Base-by-base conservation (phyloP, 2,113 vertebrate species). In the Notothenia rossii region DNA sequence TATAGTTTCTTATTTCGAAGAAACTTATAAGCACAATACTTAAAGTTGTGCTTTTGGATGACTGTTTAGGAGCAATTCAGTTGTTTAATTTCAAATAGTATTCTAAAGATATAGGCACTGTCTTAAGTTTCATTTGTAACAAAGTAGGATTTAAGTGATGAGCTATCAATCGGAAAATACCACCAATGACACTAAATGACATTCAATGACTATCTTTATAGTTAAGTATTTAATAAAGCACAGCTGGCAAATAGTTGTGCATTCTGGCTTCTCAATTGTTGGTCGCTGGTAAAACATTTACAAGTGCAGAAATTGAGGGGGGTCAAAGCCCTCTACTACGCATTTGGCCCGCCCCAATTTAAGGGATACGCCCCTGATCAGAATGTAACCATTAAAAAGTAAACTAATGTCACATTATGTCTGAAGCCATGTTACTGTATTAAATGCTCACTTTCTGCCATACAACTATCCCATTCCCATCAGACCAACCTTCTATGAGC, bases 401-500 rank as follows among this genome's bases (percentile, higher is more conserved):
- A 11, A 12, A 20, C 4, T 8, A 15, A 14, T 0, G 12, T 4
- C 0, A 15, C 17, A 36, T 18, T n/a, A 49, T 7, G 9, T 36
- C 8, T 48, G 12, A 14, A 17, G 4, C 8, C 10, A 1, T 54
- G 14, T 29, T 10, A 6, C 11, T 33, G 20, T 15, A 29, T 43
- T 43, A 2, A 14, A 50, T 10, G 7, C 11, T 58, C 18, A 20
- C 2, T 33, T 10, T 45, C 50, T 29, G 29, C 29, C 46, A 40
- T 6, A 25, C 43, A 36, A n/a, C 45, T 22, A 9, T 50, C 29
- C 14, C 17, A 8, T 11, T 50, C 5, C 14, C n/a, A 2, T 20
- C 43, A 11, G 18, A 93, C 96, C 66, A n/a, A 98, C 98, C 97
- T 97, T 98, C 95, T 62, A 97, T 95, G 73, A 98, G 89, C 0